Conservation (phyloP, 2,113 vertebrate genomes). For the Bombycilla garrulus region DNA sequence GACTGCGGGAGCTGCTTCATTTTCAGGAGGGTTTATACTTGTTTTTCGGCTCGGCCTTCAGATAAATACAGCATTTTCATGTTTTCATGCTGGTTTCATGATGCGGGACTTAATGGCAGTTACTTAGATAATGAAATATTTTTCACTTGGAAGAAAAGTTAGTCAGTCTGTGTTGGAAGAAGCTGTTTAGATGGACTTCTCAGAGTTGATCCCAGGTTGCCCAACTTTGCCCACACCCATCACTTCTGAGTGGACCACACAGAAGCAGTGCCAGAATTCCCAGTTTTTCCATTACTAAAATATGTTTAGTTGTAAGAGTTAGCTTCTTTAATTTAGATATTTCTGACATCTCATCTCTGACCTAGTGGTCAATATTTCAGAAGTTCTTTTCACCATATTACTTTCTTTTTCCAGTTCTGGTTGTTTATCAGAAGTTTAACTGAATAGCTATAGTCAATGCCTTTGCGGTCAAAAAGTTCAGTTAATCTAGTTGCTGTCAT, state of each 20-base stretch:
- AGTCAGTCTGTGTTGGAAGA: neutral
- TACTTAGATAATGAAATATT: fast-evolving
- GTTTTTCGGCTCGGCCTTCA: neutral
- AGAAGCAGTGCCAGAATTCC: neutral
- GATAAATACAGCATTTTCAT: fast-evolving
- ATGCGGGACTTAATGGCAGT: too few relatives aligned
- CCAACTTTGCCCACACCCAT: fast-evolving
- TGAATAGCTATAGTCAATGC: too few relatives aligned
- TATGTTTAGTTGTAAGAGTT: fast-evolving
- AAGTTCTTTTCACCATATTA: too few relatives aligned
- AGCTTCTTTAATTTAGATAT: too few relatives aligned
- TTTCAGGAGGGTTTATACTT: neutral
- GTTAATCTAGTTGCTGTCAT: too few relatives aligned
- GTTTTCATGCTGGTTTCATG: too few relatives aligned
- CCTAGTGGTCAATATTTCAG: neutral
- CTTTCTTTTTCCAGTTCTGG: too few relatives aligned
- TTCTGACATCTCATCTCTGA: neutral
- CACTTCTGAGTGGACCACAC: neutral
- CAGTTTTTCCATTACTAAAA: neutral
- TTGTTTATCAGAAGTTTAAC: too few relatives aligned
- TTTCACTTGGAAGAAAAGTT: neutral
- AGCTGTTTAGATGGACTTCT: neutral
- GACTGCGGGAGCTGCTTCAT: fast-evolving
- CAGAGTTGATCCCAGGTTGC: neutral
- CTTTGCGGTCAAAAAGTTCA: too few relatives aligned